Conservation (phyloP, 2,888 invertebrate species). For the Rhagium mordax region DNA sequence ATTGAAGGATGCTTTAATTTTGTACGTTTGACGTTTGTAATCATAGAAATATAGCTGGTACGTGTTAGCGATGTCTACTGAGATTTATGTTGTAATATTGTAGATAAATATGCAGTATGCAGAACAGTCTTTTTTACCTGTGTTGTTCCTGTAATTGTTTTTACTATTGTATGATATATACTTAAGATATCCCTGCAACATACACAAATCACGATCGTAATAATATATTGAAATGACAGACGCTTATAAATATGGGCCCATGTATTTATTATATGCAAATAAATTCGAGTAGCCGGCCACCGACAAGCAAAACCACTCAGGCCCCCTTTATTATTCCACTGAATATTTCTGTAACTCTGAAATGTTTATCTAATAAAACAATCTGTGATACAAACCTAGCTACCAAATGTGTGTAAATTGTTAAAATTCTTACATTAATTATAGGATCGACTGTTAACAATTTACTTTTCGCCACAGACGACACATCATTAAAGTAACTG, state of each 20-base stretch:
- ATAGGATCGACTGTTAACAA: neutral
- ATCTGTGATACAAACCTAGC: constrained; percentile 10
- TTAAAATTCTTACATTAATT: constrained; percentile 4
- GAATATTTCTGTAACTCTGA: neutral
- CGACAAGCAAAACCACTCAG: constrained; percentile 6
- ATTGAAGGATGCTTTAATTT: constrained; percentile 26
- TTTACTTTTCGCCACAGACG: neutral
- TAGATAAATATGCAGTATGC: too few relatives aligned
- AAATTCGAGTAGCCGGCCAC: neutral
- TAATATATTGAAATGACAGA: neutral
- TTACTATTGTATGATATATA: too few relatives aligned
- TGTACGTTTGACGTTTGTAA: neutral
- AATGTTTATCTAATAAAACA: constrained; percentile 17
- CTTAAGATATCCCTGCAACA: neutral
- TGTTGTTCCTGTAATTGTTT: too few relatives aligned
- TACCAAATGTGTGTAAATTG: constrained; percentile 6
- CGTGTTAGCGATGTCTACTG: too few relatives aligned
- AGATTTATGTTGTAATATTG: too few relatives aligned
- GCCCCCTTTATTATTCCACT: constrained; percentile 3
- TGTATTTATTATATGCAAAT: neutral
- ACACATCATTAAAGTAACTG: neutral
- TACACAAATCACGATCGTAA: neutral
- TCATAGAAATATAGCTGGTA: too few relatives aligned
- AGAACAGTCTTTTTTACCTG: too few relatives aligned
- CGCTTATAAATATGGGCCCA: neutral